Conservation (phyloP, 2,797 vertebrate species). For the Prunella strophiata region DNA sequence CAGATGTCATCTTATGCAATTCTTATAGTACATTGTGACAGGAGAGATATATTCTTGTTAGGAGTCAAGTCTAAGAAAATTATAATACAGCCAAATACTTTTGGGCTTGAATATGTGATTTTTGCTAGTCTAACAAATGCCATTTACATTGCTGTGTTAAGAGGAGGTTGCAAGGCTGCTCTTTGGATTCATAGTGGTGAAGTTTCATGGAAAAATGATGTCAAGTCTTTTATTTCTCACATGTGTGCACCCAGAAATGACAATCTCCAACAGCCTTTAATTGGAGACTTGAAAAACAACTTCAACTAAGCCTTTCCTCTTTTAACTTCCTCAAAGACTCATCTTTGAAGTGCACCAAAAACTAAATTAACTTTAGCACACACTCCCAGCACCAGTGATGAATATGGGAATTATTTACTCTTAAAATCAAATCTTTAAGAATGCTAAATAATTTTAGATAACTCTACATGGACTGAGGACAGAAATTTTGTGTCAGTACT, state of each 20-base stretch:
- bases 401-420: neutral
- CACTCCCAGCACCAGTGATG: neutral
- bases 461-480: neutral
- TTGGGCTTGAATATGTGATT: neutral
- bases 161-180: neutral
- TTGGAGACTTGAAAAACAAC: neutral
- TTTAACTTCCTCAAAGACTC: neutral
- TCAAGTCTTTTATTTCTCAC: neutral
- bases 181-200: neutral
- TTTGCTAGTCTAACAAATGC: neutral
- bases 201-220: neutral
- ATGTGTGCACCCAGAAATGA: neutral
- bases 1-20: neutral
- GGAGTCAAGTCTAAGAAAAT: neutral
- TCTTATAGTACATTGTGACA: rapidly evolving
- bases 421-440: neutral
- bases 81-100: neutral
- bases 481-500: neutral
- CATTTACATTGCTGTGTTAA: neutral
- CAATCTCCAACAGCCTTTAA: neutral
- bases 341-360: neutral
- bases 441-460: neutral
- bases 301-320: neutral
- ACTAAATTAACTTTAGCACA: neutral
- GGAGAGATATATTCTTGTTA: neutral